A percentile compares a stretch with the other conserved stretches of the same genome.
Evolutionary conservation across 2,888 invertebrate species (phyloP).

Genomic region (Phasia obesa): DNA sequence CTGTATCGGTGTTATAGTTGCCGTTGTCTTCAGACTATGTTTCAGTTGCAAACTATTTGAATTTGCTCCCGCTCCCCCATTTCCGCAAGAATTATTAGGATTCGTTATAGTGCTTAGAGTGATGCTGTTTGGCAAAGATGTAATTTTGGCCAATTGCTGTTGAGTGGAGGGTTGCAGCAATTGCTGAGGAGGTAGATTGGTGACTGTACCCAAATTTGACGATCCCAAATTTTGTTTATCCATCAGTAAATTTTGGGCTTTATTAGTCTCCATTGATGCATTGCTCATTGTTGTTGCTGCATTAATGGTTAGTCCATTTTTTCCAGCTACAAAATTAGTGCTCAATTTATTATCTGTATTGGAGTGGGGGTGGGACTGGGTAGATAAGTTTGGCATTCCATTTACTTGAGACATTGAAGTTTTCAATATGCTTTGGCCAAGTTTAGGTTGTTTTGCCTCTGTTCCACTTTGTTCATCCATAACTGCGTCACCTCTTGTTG

Average conservation of each 20-base stretch:
- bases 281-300: constrained; percentile 65
- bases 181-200: constrained; percentile 76
- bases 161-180: constrained; percentile 72
- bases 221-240: constrained; percentile 83
- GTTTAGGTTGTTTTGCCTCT: constrained; percentile 75
- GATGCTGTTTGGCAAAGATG: constrained; percentile 78
- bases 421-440: constrained; percentile 70
- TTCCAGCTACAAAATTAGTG: constrained; percentile 75
- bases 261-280: constrained; percentile 41
- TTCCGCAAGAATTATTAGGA: constrained; percentile 62
- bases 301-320: constrained; percentile 79
- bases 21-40: constrained; percentile 75
- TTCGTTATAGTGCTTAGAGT: constrained; percentile 76
- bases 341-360: constrained; percentile 54
- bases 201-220: constrained; percentile 87
- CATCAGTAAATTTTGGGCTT: constrained; percentile 66
- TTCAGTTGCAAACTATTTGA: constrained; percentile 72
- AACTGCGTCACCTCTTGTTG: constrained; percentile 51
- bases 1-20: constrained; percentile 83
- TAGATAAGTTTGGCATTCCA: constrained; percentile 59
- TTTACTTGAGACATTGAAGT: constrained; percentile 58
- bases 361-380: constrained; percentile 25
- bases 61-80: constrained; percentile 60
- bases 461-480: constrained; percentile 33
- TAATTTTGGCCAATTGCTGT: constrained; percentile 75